phyloP scores from a whole-genome alignment of 2,113 vertebrate species.

The Lepus timidus region DNA sequence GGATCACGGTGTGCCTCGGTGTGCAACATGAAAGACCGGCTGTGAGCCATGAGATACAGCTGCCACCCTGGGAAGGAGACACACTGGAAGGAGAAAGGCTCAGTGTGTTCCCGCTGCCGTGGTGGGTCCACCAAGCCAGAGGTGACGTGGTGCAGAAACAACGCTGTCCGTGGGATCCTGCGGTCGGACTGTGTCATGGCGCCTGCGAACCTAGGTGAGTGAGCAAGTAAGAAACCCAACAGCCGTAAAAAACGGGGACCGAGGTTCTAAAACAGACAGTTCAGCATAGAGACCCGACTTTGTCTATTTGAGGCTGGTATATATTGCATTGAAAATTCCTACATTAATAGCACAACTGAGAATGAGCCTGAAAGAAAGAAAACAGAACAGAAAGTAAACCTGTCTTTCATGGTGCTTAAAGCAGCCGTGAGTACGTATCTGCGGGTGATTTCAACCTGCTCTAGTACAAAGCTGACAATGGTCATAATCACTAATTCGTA shows the following conservation, averaged over 20 bases:
- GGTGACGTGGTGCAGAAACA: too few relatives aligned
- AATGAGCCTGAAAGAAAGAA: not conserved
- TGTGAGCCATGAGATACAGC: not conserved
- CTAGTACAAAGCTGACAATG: conserved; percentile 6
- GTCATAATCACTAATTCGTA: not conserved
- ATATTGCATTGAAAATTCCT: not conserved
- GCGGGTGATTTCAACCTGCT: not conserved
- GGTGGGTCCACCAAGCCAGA: accelerated
- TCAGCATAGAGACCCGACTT: not conserved
- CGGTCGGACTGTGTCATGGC: accelerated
- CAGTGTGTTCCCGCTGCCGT: accelerated
- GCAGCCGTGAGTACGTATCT: not conserved
- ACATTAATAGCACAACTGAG: not conserved
- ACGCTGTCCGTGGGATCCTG: not conserved
- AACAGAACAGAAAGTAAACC: not conserved
- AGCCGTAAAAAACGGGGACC: not conserved
- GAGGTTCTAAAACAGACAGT: not conserved
- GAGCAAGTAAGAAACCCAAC: not conserved
- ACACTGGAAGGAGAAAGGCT: not conserved
- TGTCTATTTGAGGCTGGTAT: not conserved
- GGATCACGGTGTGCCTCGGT: accelerated
- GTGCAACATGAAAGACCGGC: not conserved
- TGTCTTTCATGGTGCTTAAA: not conserved
- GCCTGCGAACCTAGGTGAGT: not conserved
- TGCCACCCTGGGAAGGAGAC: not conserved